Evolutionary conservation across 2,797 vertebrate species (phyloP).

Genomic region (Sardinella longiceps): DNA sequence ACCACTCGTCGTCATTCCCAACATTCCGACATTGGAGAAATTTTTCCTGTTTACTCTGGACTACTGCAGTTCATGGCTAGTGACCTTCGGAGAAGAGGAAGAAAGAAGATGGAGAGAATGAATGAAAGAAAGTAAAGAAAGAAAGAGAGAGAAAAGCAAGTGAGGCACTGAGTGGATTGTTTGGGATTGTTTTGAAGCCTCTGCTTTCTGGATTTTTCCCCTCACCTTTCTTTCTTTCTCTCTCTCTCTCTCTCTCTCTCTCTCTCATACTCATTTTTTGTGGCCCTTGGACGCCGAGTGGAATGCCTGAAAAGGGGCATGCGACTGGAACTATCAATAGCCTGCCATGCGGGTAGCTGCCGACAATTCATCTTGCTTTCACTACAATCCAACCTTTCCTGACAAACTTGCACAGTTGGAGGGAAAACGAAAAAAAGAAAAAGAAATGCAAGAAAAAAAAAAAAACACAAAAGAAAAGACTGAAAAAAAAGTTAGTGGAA

Average conservation of each 20-base stretch:
- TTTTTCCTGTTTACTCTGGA: conserved; percentile 11
- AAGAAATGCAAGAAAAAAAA: background rate
- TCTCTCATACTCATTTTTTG: background rate
- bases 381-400: conserved; percentile 35
- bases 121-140: background rate
- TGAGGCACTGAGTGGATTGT: background rate
- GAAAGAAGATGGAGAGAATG: background rate
- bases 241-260: background rate
- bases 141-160: background rate
- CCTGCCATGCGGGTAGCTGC: conserved; percentile 5
- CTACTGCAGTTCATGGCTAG: background rate
- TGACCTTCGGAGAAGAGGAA: background rate
- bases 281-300: background rate
- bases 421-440: background rate
- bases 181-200: background rate
- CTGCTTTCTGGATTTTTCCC: background rate
- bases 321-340: background rate
- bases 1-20: background rate
- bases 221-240: background rate
- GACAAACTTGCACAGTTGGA: conserved; percentile 26
- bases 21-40: background rate
- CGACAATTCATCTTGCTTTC: conserved; percentile 32
- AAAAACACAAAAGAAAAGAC: background rate
- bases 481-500: background rate
- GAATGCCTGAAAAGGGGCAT: conserved; percentile 5